Evolutionary conservation across 2,888 invertebrate species (phyloP).

Genomic region (Dicycla oo): DNA sequence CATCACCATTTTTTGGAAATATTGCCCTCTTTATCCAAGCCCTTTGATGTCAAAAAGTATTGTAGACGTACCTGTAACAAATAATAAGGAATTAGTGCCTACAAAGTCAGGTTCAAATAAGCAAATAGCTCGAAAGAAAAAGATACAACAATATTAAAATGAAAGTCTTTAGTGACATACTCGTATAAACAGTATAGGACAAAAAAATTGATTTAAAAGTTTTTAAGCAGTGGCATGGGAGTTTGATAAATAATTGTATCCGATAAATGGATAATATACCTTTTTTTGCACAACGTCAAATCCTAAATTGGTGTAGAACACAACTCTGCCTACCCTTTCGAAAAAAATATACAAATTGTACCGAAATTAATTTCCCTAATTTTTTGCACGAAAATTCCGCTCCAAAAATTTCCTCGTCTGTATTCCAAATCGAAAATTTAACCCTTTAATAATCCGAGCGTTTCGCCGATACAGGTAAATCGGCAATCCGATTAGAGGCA

Average conservation of each 20-base stretch:
- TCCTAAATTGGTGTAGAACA: conserved; percentile 11
- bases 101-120: no score
- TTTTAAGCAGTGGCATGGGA: neutral
- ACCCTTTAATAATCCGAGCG: conserved; percentile 52
- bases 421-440: conserved; percentile 46
- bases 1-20: neutral
- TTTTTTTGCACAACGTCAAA: conserved; percentile 7
- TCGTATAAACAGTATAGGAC: neutral
- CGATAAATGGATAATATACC: conserved; percentile 1
- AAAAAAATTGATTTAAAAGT: neutral
- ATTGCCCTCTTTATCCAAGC: neutral
- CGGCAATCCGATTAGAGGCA: conserved; percentile 73
- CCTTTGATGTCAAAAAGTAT: neutral
- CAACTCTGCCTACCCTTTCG: conserved; percentile 6
- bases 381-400: conserved; percentile 21
- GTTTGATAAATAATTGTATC: neutral
- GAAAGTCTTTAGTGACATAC: neutral
- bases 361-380: conserved; percentile 36
- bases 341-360: conserved; percentile 23
- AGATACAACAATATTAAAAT: neutral
- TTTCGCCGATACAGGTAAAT: conserved; percentile 66
- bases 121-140: no score
- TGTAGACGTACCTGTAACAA: conserved; percentile 55
- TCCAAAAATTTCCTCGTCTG: conserved; percentile 20
- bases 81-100: neutral